Base-by-base conservation (phyloP, 2,888 invertebrate genomes). In the Reticulitermes lucifugus region DNA sequence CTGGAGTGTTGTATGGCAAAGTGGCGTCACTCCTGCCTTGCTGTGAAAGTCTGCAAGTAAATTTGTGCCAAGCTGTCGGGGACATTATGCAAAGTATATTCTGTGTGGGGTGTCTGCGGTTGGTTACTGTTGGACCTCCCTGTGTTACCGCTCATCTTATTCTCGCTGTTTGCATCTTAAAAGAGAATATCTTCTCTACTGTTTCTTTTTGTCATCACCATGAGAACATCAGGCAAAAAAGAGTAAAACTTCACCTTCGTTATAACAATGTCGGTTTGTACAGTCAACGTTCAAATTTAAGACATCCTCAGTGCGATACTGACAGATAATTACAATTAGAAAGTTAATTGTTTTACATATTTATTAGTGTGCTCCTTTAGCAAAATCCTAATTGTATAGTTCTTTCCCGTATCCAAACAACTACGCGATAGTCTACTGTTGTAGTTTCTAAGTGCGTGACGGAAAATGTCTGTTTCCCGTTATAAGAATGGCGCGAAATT, bases 1-100 rank as follows among this genome's bases (percentile, higher is more conserved):
- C 14, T 25, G 29, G 9, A 12, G 21, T 65, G 12, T 21, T 18
- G 65, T 65, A 65, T 4, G 70, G 29, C 10, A n/a, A 41, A 21
- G 73, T 73, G 73, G 41, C 73, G 73, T 35, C 73, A 73, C 41
- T 21, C 18, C 73, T 73, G 1, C 41, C 21, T 9, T 18, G 9
- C 35, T 55, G 29, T 12, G 80, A 46, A 46, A 46, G 46, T 73
- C 83, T 75, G 84, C 79, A 84, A 86, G 86, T 86, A 86, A 86
- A 86, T 86, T 86, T 86, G 84, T 73, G 81, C 86, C 86, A 86
- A 86, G 86, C 86, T 86, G 86, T 86, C 84, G 86, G 75, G 59
- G 84, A 84, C 82, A 86, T 86, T 86, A 86, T 86, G 86, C 86
- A 84, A 86, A 86, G 81, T 80, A 35, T 80, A 80, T 80, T 55